Base-by-base conservation (phyloP, 2,797 vertebrate species). In the Lophius americanus region DNA sequence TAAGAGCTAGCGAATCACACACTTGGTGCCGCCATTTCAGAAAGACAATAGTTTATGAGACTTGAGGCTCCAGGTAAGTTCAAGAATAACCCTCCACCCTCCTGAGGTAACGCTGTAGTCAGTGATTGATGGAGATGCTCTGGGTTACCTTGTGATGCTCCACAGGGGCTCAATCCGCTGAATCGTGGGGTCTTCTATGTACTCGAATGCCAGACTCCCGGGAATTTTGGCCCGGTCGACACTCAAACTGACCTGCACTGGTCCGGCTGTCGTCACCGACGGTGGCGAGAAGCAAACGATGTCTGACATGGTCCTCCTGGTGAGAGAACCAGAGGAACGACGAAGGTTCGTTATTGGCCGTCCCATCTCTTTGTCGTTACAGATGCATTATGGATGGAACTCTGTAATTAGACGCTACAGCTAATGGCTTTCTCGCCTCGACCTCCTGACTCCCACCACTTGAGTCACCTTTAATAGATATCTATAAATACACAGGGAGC, bases 161-260 rank as follows among this genome's bases (percentile, higher is more conserved):
- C 97, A 99, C 70, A 97, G 95, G 0, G 97, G 97, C n/a, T 99
- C 97, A 3, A 98, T 94, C 64, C 94, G 95, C 72, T 95, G 95
- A 46, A 98, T 96, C 4, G 94, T 96, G 5, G 97, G 97, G 73
- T 99, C 96, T 0, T 97, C 95, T 0, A 98, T 97, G 92, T 98
- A 99, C 83, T 97, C 94, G 0, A 97, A 99, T 33, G 93, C 90
- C 83, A 99, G 75, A 48, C 81, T 95, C 66, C 85, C 93, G 13
- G 95, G 95, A 70, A 96, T 90, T 33, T 72, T 92, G 39, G 96
- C 96, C 33, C 93, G 89, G 91, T 99, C 97, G 0, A 99, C 95
- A 0, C 88, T 94, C 85, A 99, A 85, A 0, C 91, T 94, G 69
- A 99, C 94, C 1, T 88, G 93, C 8, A 96, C 95, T 0, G 87